Percentiles rank a stretch among this genome's conserved stretches.
These are phyloP conservation scores for Arion vulgaris DNA, from an alignment of 1,140 invertebrate species.

Conservation along the genomic window DNA sequence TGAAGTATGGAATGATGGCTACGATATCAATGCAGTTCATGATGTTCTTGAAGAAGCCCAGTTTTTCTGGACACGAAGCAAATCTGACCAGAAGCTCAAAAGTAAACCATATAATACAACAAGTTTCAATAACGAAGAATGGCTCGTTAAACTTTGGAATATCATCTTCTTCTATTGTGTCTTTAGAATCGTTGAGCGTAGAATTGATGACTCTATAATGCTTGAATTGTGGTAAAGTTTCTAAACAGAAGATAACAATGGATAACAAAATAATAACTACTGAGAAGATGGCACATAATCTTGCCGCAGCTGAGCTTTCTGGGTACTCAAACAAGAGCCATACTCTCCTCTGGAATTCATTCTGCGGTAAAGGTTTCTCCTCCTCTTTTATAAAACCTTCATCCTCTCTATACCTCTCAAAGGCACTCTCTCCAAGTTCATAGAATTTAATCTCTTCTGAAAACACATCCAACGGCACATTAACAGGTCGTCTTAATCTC, in stretches of 20 bases:
- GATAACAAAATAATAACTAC: slow-evolving; percentile 97
- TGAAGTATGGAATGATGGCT: slow-evolving; percentile 99
- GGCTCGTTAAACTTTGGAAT: slow-evolving; percentile 73
- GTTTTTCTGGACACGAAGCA: slow-evolving; percentile 97
- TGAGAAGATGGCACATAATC: slow-evolving; percentile 99
- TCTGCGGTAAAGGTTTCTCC: slow-evolving; percentile 74
- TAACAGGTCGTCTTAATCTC: slow-evolving; percentile 94
- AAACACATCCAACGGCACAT: slow-evolving; percentile 87
- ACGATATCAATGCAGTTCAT: slow-evolving; percentile 99
- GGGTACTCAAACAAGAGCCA: slow-evolving; percentile 99
- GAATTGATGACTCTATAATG: slow-evolving; percentile 81
- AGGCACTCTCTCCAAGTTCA: slow-evolving; percentile 96
- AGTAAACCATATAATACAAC: slow-evolving; percentile 85
- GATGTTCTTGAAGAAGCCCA: slow-evolving; percentile 99
- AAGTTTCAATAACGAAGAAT: slow-evolving; percentile 72
- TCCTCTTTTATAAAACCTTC: slow-evolving; percentile 72
- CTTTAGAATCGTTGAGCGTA: slow-evolving; percentile 50
- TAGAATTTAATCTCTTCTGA: slow-evolving; percentile 92
- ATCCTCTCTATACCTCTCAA: slow-evolving; percentile 93
- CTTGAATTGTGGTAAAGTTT: slow-evolving; percentile 99
- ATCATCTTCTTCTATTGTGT: slow-evolving; percentile 70
- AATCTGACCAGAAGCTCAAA: slow-evolving; percentile 99
- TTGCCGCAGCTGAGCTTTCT: slow-evolving; percentile 97
- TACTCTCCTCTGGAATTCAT: slow-evolving; percentile 96
- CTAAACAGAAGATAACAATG: slow-evolving; percentile 99